These are phyloP conservation scores for Ostrea edulis DNA, from an alignment of 1,140 invertebrate genomes.

Conservation along the genomic window DNA sequence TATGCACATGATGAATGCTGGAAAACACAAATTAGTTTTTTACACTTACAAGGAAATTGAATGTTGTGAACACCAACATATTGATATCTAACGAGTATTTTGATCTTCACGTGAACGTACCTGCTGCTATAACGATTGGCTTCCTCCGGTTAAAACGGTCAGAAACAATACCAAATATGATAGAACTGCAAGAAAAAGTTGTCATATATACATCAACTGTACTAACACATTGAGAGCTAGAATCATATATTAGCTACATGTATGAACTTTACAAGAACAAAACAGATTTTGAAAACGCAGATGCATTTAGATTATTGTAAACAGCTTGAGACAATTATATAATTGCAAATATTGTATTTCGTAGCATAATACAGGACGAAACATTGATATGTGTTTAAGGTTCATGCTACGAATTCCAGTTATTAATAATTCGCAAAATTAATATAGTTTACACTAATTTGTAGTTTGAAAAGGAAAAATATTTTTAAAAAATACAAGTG, in stretches of 20 bases:
- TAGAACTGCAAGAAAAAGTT: slow-evolving; percentile 70
- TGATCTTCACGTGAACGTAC: slow-evolving; percentile 54
- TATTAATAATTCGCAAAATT: too few species aligned
- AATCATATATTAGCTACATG: background rate
- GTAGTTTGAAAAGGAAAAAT: background rate
- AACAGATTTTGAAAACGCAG: too few species aligned
- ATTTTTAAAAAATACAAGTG: background rate
- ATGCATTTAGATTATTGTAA: too few species aligned
- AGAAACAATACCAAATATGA: slow-evolving; percentile 74
- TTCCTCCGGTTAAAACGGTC: slow-evolving; percentile 73
- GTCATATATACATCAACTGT: background rate
- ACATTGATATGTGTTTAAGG: too few species aligned
- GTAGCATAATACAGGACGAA: too few species aligned
- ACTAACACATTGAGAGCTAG: background rate
- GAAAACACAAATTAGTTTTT: slow-evolving; percentile 41
- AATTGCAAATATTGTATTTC: too few species aligned
- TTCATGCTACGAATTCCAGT: too few species aligned
- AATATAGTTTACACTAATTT: background rate
- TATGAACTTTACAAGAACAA: too few species aligned
- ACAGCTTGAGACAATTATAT: too few species aligned
- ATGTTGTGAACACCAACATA: background rate
- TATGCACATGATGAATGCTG: slow-evolving; percentile 72
- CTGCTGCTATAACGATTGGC: slow-evolving; percentile 71
- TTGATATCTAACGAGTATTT: background rate
- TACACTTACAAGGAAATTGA: background rate